Evolutionary conservation across 2,888 invertebrate species (phyloP).

Genomic region (Drosophila ustulata): DNA sequence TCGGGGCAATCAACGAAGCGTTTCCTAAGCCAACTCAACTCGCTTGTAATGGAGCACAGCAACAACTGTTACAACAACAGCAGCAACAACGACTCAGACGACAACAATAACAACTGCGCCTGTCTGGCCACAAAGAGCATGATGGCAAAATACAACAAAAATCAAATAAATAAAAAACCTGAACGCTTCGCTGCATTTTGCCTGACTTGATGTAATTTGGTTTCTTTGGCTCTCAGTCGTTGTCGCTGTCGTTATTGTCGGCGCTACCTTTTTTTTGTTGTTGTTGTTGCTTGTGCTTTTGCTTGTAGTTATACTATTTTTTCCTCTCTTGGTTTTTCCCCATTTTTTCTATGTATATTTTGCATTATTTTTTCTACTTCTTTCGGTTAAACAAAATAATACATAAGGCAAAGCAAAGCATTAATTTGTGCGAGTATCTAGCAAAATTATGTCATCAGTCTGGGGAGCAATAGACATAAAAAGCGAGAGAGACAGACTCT

Average conservation of each 20-base stretch:
- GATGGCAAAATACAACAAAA: constrained; percentile 48
- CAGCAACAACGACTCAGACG: constrained; percentile 9
- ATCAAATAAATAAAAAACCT: constrained; percentile 34
- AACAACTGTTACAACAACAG: constrained; percentile 17
- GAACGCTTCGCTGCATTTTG: constrained; percentile 73
- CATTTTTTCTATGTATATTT: constrained; percentile 22
- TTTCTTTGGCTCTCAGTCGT: constrained; percentile 40
- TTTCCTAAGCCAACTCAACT: constrained; percentile 58
- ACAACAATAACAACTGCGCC: constrained; percentile 41
- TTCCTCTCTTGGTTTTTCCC: constrained; percentile 11
- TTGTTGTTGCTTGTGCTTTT: constrained; percentile 8
- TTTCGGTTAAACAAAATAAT: constrained; percentile 41
- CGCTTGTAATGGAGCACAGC: constrained; percentile 57
- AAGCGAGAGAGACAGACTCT: constrained; percentile 5
- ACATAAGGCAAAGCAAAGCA: constrained; percentile 50
- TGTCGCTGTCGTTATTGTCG: constrained; percentile 7
- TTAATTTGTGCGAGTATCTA: constrained; percentile 57
- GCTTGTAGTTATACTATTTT: constrained; percentile 23
- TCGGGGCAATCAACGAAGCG: constrained; percentile 60
- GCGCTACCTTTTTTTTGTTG: constrained; percentile 27
- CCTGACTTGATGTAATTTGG: constrained; percentile 75
- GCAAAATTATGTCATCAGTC: constrained; percentile 63
- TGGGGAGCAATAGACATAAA: not conserved
- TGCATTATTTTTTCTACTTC: constrained; percentile 22
- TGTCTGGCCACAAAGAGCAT: constrained; percentile 75